Percentiles rank a stretch among this genome's conserved stretches.
phyloP scores from a whole-genome alignment of 2,888 invertebrate species.

The Polyommatus icarus region DNA sequence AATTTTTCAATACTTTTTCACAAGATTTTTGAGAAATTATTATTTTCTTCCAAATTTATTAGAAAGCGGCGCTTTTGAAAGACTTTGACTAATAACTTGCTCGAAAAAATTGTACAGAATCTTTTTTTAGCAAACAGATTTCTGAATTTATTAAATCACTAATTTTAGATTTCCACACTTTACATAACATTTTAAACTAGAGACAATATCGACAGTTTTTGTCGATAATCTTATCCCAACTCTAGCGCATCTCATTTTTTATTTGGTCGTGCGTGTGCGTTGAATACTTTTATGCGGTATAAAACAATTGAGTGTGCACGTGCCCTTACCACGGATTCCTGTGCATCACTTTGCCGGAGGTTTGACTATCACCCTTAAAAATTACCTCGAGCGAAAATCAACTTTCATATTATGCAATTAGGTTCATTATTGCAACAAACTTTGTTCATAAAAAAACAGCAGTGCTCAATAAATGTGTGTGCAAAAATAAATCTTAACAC shows the following conservation, averaged over 20 bases:
- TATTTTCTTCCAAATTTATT: no score
- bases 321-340: slow-evolving; percentile 59
- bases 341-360: slow-evolving; percentile 60
- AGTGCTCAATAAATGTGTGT: background rate
- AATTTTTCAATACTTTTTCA: no score
- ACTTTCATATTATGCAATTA: background rate
- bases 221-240: slow-evolving; percentile 40
- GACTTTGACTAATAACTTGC: no score
- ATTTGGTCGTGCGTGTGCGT: slow-evolving; percentile 55
- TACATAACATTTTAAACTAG: no score
- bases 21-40: no score
- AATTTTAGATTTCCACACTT: no score
- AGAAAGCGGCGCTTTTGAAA: no score
- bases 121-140: no score
- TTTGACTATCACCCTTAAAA: slow-evolving; percentile 48
- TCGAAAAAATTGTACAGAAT: no score
- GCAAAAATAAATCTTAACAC: background rate
- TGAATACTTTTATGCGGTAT: slow-evolving; percentile 61
- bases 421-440: background rate
- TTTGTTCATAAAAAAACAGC: background rate
- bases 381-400: background rate
- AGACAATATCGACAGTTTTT: background rate
- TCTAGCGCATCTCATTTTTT: slow-evolving; percentile 59
- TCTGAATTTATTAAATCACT: no score
- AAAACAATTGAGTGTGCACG: slow-evolving; percentile 67